phyloP scores from a whole-genome alignment of 2,113 vertebrate species.

The Pluvianellus socialis region DNA sequence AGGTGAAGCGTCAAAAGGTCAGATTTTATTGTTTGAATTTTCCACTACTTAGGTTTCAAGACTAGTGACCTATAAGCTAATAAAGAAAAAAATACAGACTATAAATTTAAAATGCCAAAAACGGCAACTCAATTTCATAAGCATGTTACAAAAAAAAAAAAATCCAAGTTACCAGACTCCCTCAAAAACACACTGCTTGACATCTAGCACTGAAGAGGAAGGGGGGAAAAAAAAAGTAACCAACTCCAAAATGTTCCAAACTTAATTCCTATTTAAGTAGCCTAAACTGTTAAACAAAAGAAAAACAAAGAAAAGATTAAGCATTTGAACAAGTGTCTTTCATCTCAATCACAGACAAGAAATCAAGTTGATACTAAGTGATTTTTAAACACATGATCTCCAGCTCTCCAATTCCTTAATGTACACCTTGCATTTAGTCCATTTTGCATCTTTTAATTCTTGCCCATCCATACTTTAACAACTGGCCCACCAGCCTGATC shows the following conservation, averaged over 20 bases:
- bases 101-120: not conserved
- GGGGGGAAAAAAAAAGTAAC: not conserved
- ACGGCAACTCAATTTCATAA: not conserved
- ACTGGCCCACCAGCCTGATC: not conserved
- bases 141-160: not conserved
- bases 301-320: not conserved
- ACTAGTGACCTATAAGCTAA: not conserved
- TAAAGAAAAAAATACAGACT: not conserved
- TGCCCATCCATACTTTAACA: not conserved
- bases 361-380: not conserved
- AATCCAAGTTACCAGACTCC: not conserved
- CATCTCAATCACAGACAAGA: not conserved
- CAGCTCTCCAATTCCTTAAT: not conserved
- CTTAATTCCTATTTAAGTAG: not conserved
- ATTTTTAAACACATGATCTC: not conserved
- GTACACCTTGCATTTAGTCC: not conserved
- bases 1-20: not conserved
- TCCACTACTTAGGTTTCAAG: not conserved
- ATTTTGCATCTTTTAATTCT: not conserved
- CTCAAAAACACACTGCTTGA: not conserved
- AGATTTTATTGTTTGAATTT: not conserved
- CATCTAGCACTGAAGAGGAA: not conserved
- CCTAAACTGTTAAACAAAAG: not conserved
- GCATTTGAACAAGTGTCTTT: not conserved
- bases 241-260: not conserved